Conservation (phyloP, 2,888 invertebrate genomes). For the Leucozona laternaria region DNA sequence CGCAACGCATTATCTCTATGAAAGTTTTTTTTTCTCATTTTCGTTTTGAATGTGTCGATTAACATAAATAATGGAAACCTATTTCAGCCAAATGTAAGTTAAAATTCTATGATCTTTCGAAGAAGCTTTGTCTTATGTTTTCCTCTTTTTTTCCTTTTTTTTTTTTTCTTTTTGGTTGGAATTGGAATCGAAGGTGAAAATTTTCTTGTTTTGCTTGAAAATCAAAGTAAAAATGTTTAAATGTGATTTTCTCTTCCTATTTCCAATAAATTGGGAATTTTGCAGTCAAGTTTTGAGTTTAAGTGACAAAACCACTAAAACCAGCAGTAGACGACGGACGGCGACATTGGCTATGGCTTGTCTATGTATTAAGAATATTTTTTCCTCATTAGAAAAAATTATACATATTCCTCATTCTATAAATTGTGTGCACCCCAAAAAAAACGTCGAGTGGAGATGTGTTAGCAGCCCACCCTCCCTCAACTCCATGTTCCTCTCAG, state of each 20-base stretch:
- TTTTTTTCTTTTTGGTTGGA: neutral
- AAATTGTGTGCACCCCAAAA: conserved; percentile 34
- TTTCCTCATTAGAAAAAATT: conserved; percentile 33
- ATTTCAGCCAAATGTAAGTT: conserved; percentile 60
- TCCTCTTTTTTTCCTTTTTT: neutral
- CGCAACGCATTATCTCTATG: conserved; percentile 1
- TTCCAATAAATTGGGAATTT: conserved; percentile 23
- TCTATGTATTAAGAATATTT: neutral
- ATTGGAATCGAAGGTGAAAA: conserved; percentile 41
- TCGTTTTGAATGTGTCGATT: conserved; percentile 9
- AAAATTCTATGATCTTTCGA: neutral
- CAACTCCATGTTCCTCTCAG: conserved; percentile 4
- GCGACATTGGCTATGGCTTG: conserved; percentile 2
- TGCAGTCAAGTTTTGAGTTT: conserved; percentile 8
- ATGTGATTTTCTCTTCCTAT: conserved; percentile 42
- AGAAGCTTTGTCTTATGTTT: neutral
- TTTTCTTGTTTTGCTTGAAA: conserved; percentile 56
- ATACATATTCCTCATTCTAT: conserved; percentile 50
- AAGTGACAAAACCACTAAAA: conserved; percentile 10
- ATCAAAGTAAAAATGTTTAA: conserved; percentile 45
- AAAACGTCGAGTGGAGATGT: conserved; percentile 40
- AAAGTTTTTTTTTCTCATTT: conserved; percentile 20
- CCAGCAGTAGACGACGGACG: neutral
- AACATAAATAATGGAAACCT: conserved; percentile 43
- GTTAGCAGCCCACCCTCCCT: neutral